Evolutionary conservation across 2,797 vertebrate genomes (phyloP), one percentile per base, ranked within the genome.

Genomic region (Melanotaenia pygmaea): DNA sequence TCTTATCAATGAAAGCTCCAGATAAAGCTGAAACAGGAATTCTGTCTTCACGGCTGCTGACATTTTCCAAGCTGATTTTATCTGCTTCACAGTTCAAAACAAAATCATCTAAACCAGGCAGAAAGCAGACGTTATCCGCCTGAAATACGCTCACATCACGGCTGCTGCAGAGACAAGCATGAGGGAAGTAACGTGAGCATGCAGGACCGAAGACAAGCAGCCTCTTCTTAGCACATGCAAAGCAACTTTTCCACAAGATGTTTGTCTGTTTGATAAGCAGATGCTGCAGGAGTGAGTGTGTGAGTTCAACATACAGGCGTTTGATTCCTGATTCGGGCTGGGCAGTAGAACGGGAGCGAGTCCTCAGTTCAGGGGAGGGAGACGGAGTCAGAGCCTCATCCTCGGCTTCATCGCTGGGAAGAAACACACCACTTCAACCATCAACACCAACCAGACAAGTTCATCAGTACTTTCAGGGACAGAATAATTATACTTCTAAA

Each of bases 261-360:
- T 3, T 30, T 43, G 70, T 62, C 68, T 43, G 8, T 61, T 57
- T 51, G 50, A 28, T 13, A 11, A n/a, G 70, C 38, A 34, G 24
- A 2, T 26, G 66, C 24, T 37, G 10, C 18, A 4, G 30, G 40
- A 13, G 57, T 34, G 56, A 2, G 62, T 47, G 76, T 26, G 47
- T 51, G 59, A 30, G 37, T 1, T 9, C 26, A 81, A 98, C 98
- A 89, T 96, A 99, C 98, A 99, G 94, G 80, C 97, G 94, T 91
- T 97, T 99, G 94, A 99, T 99, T 86, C 98, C 97, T 0, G 98
- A 99, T 88, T 99, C 98, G 0, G 96, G 96, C 87, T 96, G 96
- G 11, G 94, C 88, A 63, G 95, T 86, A 9, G 93, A 89, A n/a
- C 94, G 95, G 0, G 95, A 89, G 61, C 92, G 94, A 28, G 74